Evolutionary conservation across 2,797 vertebrate species (phyloP), one percentile per base, ranked within the genome.

Genomic region (Rhinella marina): DNA sequence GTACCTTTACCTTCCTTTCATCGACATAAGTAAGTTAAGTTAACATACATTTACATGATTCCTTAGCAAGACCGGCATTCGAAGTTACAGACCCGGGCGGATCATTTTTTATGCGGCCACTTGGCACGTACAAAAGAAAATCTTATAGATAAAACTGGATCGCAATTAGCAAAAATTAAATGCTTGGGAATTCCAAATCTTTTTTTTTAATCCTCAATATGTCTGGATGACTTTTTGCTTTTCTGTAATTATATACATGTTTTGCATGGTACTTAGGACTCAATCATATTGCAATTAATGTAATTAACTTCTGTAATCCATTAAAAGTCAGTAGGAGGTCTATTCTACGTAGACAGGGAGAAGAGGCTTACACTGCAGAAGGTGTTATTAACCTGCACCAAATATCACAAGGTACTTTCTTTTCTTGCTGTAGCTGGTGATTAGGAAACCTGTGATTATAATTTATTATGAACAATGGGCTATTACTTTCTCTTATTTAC

Each of bases 261-360:
- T 93, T 95, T 96, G 94, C 94, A 94, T 95, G 95, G 95, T 95
- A 95, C 95, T 96, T 96, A 96, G 95, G 94, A 95, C 95, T 95
- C 94, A 95, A 96, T 96, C 96, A 96, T 95, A 96, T 96, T 95
- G 95, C 95, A 96, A 96, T 96, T 96, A 95, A 96, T 95, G 96
- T 95, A 96, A 96, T 96, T 96, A 96, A 95, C 94, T 95, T 93
- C 95, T 95, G 95, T 96, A 96, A 96, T 95, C 94, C 93, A 95
- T 95, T 95, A 96, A 95, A 96, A 96, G 95, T 96, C 95, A 95
- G 95, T 95, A 94, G 95, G 95, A 96, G 95, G 95, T 93, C 95
- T 96, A 95, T 94, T 96, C 95, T 95, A 94, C 94, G 95, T 94
- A 95, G 95, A 92, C 94, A 93, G 95, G 95, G 94, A 94, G 94